Conservation (phyloP, 1,140 invertebrate genomes). For the Cataglyphis hispanica region DNA sequence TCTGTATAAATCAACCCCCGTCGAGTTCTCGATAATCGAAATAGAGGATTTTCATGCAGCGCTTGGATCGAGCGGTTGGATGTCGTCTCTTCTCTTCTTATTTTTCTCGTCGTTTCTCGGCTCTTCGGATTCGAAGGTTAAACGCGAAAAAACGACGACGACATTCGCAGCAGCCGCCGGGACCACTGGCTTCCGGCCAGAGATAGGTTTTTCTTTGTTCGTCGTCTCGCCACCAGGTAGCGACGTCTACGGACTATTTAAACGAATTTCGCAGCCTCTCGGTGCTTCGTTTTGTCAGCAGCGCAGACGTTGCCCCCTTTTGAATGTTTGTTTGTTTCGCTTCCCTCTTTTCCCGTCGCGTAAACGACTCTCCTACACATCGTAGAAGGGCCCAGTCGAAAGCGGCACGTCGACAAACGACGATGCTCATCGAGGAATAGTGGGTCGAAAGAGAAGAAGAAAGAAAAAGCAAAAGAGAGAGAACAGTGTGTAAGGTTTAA, state of each 20-base stretch:
- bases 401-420: constrained; percentile 61
- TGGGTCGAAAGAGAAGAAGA: constrained; percentile 16
- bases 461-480: background rate
- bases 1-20: background rate
- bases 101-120: background rate
- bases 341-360: constrained; percentile 63
- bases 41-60: background rate
- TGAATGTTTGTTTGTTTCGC: constrained; percentile 78
- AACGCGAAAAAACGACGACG: constrained; percentile 73
- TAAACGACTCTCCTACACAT: constrained; percentile 62
- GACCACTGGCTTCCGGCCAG: constrained; percentile 81
- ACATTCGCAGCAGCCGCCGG: constrained; percentile 71
- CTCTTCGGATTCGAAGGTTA: constrained; percentile 71
- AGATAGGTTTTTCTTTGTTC: constrained; percentile 77
- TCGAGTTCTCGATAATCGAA: background rate
- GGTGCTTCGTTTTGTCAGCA: constrained; percentile 86
- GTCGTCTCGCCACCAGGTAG: constrained; percentile 81
- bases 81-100: background rate
- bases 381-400: constrained; percentile 61
- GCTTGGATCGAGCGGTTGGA: background rate
- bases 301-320: constrained; percentile 84
- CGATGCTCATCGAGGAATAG: constrained; percentile 74
- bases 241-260: constrained; percentile 85
- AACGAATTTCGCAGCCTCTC: constrained; percentile 82
- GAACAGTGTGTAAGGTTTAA: constrained; percentile 43